Evolutionary conservation across 2,797 vertebrate genomes (phyloP).

Genomic region (Poeciliopsis gracilis): DNA sequence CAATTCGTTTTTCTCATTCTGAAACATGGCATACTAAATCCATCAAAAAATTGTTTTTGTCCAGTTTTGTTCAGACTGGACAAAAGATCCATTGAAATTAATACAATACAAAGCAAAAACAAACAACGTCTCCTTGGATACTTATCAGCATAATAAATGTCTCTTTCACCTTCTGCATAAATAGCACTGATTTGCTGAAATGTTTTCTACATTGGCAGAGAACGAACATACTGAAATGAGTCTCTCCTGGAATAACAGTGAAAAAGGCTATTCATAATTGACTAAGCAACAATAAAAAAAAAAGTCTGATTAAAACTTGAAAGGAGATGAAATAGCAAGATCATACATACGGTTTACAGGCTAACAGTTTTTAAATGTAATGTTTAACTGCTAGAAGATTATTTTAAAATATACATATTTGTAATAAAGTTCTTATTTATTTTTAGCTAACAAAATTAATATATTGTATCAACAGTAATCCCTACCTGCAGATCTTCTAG

Average conservation of each 20-base stretch:
- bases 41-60: background rate
- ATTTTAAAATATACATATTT: background rate
- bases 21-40: background rate
- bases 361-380: background rate
- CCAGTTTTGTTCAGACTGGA: background rate
- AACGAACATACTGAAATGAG: constrained; percentile 16
- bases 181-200: constrained; percentile 32
- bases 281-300: constrained; percentile 30
- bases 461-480: background rate
- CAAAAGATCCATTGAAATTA: background rate
- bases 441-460: background rate
- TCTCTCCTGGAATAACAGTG: constrained; percentile 27
- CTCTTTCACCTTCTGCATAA: background rate
- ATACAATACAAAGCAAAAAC: background rate
- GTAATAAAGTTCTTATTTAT: background rate
- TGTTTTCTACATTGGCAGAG: constrained; percentile 21
- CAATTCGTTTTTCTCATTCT: background rate
- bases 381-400: background rate
- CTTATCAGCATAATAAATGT: background rate
- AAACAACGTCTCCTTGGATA: background rate
- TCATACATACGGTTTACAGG: background rate
- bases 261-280: constrained; percentile 41
- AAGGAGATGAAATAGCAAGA: background rate
- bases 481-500: background rate
- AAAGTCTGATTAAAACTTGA: constrained; percentile 41